phyloP scores from a whole-genome alignment of 2,888 invertebrate genomes.

The Aquatica leii region DNA sequence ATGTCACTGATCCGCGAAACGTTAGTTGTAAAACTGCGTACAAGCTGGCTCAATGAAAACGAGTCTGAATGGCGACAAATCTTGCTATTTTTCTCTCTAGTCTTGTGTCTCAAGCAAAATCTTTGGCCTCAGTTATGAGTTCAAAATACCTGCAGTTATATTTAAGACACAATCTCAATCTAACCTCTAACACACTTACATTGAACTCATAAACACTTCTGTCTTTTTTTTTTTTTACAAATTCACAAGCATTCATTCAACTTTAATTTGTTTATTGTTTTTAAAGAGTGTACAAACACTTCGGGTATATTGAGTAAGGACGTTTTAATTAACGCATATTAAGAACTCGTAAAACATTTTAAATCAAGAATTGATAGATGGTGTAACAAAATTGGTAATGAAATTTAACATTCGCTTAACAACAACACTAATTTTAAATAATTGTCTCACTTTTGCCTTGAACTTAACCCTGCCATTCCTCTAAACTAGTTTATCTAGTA shows the following conservation, averaged over 20 bases:
- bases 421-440: background rate
- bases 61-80: slow-evolving; percentile 45
- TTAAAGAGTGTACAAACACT: background rate
- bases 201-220: slow-evolving; percentile 26
- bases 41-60: slow-evolving; percentile 38
- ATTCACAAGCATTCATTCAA: background rate
- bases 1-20: slow-evolving; percentile 45
- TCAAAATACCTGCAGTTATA: slow-evolving; percentile 54
- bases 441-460: slow-evolving; percentile 10
- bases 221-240: slow-evolving; percentile 26
- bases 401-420: background rate
- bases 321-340: no score
- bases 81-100: slow-evolving; percentile 42
- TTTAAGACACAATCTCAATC: slow-evolving; percentile 48
- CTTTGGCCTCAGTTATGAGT: slow-evolving; percentile 42
- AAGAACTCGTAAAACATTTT: no score
- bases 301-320: no score
- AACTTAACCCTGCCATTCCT: slow-evolving; percentile 12
- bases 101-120: slow-evolving; percentile 36
- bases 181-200: slow-evolving; percentile 31
- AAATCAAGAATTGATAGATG: background rate
- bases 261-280: slow-evolving; percentile 6
- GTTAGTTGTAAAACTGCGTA: slow-evolving; percentile 36
- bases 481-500: slow-evolving; percentile 11
- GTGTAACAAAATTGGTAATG: background rate